Conservation (phyloP, 1,140 invertebrate genomes). For the Choristoneura fumiferana region DNA sequence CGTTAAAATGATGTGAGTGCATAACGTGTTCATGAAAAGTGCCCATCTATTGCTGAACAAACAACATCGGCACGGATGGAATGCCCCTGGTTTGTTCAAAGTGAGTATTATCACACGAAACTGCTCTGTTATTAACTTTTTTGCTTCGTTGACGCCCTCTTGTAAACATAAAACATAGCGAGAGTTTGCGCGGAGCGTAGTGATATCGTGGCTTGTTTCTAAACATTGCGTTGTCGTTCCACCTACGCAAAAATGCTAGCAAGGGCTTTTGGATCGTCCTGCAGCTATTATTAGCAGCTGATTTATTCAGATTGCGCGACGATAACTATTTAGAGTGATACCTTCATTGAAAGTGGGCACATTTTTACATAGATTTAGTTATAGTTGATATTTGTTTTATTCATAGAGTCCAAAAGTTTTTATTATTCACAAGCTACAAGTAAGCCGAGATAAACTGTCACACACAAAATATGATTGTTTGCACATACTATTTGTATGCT, state of each 20-base stretch:
- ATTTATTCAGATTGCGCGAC: not conserved
- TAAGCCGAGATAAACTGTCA: no score
- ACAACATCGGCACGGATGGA: conserved; percentile 34
- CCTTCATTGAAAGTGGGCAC: no score
- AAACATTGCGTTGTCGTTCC: not conserved
- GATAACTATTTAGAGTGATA: conserved; percentile 5
- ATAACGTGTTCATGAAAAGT: conserved; percentile 25
- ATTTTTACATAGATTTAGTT: no score
- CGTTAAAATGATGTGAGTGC: conserved; percentile 24
- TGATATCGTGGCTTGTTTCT: not conserved
- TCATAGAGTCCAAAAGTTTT: no score
- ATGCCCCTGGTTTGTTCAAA: conserved; percentile 35
- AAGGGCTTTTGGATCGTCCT: not conserved
- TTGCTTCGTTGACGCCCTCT: conserved; percentile 22
- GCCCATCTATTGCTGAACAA: conserved; percentile 24
- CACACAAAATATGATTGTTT: not conserved
- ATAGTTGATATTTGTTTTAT: no score
- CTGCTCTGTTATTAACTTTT: conserved; percentile 18
- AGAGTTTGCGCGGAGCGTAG: not conserved
- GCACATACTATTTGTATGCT: not conserved
- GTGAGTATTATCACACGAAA: conserved; percentile 29
- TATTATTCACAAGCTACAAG: no score
- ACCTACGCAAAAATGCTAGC: conserved; percentile 12
- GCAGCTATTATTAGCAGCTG: conserved; percentile 6
- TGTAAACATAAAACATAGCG: not conserved